phyloP scores from a whole-genome alignment of 2,113 vertebrate genomes.

The Sturnira hondurensis region DNA sequence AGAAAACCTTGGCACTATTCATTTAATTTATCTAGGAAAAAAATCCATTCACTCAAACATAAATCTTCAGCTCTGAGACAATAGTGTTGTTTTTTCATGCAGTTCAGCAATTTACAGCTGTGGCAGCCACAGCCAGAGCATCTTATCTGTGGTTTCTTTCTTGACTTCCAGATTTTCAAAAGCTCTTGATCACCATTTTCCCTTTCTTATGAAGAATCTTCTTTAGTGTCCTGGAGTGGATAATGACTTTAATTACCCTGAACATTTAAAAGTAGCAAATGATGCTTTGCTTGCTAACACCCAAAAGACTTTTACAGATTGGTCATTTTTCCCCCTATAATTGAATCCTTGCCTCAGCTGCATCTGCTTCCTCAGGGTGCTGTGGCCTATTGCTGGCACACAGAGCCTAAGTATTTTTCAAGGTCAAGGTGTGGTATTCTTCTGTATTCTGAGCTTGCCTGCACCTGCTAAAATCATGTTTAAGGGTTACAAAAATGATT shows the following conservation, averaged over 20 bases:
- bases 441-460: background rate
- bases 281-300: background rate
- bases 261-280: background rate
- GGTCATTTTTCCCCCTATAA: background rate
- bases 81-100: background rate
- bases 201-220: background rate
- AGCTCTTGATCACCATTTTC: background rate
- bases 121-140: background rate
- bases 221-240: background rate
- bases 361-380: background rate
- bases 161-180: slow-evolving; percentile 1
- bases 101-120: background rate
- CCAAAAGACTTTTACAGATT: background rate
- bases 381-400: background rate
- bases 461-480: background rate
- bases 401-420: background rate
- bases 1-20: background rate
- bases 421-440: background rate
- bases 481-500: background rate
- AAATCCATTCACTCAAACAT: background rate
- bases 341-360: background rate
- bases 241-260: background rate
- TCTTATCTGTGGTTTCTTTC: background rate
- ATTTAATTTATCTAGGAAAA: background rate
- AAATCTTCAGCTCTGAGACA: background rate